phyloP scores from a whole-genome alignment of 2,888 invertebrate genomes.

The Sialis lutaria region DNA sequence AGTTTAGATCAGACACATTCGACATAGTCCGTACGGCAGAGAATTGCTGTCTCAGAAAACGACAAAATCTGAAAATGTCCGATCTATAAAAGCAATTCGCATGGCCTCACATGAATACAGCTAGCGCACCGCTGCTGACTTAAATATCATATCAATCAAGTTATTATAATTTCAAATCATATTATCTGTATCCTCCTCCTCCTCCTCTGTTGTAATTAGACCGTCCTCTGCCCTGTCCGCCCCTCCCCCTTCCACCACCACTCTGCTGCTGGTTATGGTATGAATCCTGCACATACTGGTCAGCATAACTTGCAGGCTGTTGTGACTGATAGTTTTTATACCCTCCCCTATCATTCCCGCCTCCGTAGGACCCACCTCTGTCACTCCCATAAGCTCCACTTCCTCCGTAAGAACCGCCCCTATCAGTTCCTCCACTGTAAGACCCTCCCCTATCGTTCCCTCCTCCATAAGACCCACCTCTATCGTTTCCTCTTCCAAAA shows the following conservation, averaged over 20 bases:
- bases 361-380: neutral
- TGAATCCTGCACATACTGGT: constrained; percentile 26
- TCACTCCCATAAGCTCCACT: neutral
- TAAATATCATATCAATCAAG: no score
- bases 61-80: no score
- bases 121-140: no score
- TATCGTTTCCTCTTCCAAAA: no score
- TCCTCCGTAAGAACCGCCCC: neutral
- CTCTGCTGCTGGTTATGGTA: constrained; percentile 24
- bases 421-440: neutral
- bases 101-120: no score
- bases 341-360: constrained; percentile 15
- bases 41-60: no score
- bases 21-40: no score
- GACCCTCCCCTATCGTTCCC: constrained; percentile 1
- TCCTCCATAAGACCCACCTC: neutral
- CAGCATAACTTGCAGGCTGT: constrained; percentile 19
- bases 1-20: no score
- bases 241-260: constrained; percentile 13
- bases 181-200: neutral
- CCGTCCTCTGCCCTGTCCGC: constrained; percentile 16
- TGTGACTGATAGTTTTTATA: constrained; percentile 7
- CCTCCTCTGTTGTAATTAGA: constrained; percentile 23
- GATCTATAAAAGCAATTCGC: neutral
- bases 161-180: neutral